A percentile compares a stretch with the other conserved stretches of the same genome.
phyloP scores from a whole-genome alignment of 2,113 vertebrate genomes.

The Barbus barbus region DNA sequence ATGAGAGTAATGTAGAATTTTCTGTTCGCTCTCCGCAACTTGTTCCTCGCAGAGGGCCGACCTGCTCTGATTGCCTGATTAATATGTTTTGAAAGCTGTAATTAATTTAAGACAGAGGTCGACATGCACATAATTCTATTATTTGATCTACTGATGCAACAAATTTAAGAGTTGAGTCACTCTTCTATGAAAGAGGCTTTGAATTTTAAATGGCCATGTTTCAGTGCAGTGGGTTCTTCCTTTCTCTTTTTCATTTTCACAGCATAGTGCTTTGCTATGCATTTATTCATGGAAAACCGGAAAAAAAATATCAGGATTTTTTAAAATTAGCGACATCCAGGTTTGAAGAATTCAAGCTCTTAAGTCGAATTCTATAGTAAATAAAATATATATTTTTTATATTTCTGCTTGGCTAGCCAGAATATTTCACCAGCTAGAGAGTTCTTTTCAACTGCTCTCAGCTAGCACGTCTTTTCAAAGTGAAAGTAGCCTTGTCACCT shows the following conservation, averaged over 20 bases:
- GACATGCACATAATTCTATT: slow-evolving; percentile 57
- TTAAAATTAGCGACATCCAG: neutral
- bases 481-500: no score
- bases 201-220: slow-evolving; percentile 64
- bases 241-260: neutral
- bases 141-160: slow-evolving; percentile 64
- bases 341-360: neutral
- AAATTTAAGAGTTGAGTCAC: slow-evolving; percentile 59
- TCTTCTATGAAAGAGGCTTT: slow-evolving; percentile 58
- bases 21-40: slow-evolving; percentile 50
- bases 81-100: slow-evolving; percentile 64
- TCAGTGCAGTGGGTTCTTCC: slow-evolving; percentile 48
- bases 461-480: no score
- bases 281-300: neutral
- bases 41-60: slow-evolving; percentile 42
- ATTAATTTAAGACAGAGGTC: slow-evolving; percentile 68
- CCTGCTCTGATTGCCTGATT: slow-evolving; percentile 59
- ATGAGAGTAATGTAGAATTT: slow-evolving; percentile 61
- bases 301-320: neutral
- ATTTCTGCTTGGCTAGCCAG: neutral
- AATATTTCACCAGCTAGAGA: neutral
- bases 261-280: neutral
- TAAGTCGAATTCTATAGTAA: neutral
- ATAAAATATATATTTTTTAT: neutral
- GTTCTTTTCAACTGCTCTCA: no score